Percentiles rank a stretch among this genome's conserved stretches.
Evolutionary conservation across 2,113 vertebrate genomes (phyloP).

Genomic region (Glaucomys volans): DNA sequence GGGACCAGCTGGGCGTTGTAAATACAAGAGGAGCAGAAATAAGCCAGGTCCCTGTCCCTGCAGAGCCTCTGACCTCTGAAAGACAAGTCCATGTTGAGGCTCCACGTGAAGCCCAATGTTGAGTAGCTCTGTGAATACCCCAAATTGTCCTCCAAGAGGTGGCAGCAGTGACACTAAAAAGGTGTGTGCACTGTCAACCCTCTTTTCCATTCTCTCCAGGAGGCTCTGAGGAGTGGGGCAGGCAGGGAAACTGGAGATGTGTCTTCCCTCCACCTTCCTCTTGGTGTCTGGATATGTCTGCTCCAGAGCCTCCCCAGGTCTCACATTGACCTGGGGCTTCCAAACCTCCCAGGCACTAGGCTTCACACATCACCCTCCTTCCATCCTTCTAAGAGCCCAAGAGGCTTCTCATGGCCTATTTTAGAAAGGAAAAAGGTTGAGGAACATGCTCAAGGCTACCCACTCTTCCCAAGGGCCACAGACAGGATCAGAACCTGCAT

Average conservation of each 20-base stretch:
- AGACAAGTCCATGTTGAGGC: background rate
- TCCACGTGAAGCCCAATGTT: background rate
- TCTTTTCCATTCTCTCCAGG: background rate
- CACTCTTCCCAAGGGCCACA: background rate
- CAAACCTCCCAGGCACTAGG: too few relatives aligned
- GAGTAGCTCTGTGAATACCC: background rate
- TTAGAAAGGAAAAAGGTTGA: background rate
- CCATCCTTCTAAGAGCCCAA: background rate
- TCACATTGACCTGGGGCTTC: background rate
- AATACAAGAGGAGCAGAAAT: too few relatives aligned
- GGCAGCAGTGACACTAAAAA: background rate
- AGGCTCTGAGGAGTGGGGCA: background rate
- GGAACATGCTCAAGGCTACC: background rate
- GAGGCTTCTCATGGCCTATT: background rate
- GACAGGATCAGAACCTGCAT: background rate
- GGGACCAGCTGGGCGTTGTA: accelerated
- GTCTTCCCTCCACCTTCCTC: background rate
- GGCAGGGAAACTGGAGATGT: accelerated
- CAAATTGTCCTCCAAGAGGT: background rate
- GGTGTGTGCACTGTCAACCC: accelerated
- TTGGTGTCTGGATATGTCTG: background rate
- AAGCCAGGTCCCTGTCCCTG: background rate
- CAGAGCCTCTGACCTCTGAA: background rate
- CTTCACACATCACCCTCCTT: background rate
- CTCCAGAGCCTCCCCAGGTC: accelerated